Evolutionary conservation across 92 coral and sea anemone species (phyloP).

Genomic region (Parazoanthus swiftii): DNA sequence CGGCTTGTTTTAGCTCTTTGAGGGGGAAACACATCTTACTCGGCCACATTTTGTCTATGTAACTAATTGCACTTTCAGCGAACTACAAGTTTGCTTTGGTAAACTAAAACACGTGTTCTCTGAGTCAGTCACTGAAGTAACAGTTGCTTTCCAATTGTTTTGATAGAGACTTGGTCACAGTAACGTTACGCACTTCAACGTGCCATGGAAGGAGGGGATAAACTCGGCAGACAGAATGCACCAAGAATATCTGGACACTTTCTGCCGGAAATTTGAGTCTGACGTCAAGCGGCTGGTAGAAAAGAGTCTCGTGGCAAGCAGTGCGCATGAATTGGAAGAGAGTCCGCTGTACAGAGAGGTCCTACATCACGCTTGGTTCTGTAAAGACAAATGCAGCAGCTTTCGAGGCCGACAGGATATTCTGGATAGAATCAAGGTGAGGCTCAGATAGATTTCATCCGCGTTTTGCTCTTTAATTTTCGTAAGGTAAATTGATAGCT

Average conservation of each 20-base stretch:
- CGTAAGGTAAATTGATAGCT: not conserved
- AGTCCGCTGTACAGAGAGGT: slow-evolving; percentile 67
- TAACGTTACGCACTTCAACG: slow-evolving; percentile 70
- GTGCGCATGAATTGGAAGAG: slow-evolving; percentile 50
- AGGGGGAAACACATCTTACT: no score
- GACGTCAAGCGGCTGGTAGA: slow-evolving; percentile 73
- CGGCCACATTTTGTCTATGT: no score
- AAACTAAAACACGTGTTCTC: no score
- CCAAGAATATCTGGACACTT: slow-evolving; percentile 60
- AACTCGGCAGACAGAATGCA: slow-evolving; percentile 76
- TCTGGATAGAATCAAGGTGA: slow-evolving; percentile 47
- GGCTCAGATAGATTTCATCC: not conserved
- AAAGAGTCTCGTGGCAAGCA: slow-evolving; percentile 59
- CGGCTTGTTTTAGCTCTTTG: no score
- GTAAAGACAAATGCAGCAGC: slow-evolving; percentile 71
- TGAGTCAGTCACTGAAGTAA: no score
- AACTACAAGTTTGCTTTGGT: no score
- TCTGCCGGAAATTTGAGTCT: slow-evolving; percentile 71
- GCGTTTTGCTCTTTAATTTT: not conserved
- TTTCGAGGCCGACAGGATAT: slow-evolving; percentile 79
- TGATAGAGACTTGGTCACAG: slow-evolving; percentile 52
- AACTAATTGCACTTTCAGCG: no score
- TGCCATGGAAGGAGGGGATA: slow-evolving; percentile 82
- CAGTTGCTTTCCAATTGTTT: not conserved
- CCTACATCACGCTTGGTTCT: slow-evolving; percentile 81